These are phyloP conservation scores for Gambusia yucatana DNA, from an alignment of 2,797 vertebrate genomes.

Conservation along the genomic window DNA sequence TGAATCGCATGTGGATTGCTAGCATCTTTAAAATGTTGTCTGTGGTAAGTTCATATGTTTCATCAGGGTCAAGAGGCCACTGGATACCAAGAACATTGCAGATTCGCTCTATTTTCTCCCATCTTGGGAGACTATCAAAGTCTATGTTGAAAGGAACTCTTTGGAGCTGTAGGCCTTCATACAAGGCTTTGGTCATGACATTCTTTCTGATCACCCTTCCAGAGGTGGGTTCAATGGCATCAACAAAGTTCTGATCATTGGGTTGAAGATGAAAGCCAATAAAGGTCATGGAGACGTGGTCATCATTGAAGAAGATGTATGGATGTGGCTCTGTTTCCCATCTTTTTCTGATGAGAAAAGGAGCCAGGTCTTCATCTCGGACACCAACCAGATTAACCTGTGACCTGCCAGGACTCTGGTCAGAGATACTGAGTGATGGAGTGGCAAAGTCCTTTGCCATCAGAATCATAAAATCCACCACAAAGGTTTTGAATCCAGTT, in stretches of 20 bases:
- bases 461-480: constrained; percentile 95
- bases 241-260: constrained; percentile 68
- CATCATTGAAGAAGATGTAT: constrained; percentile 95
- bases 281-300: constrained; percentile 93
- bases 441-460: constrained; percentile 98
- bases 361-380: constrained; percentile 35
- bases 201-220: constrained; percentile 82
- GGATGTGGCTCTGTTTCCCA: constrained; percentile 97
- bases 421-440: constrained; percentile 90
- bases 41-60: constrained; percentile 93
- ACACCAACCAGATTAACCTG: constrained; percentile 32
- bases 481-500: constrained; percentile 92
- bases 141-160: constrained; percentile 90
- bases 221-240: constrained; percentile 85
- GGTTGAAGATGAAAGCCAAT: constrained; percentile 91
- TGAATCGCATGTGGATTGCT: constrained; percentile 96
- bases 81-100: constrained; percentile 89
- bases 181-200: constrained; percentile 85
- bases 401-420: constrained; percentile 87
- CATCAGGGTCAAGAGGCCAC: constrained; percentile 89
- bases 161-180: constrained; percentile 83
- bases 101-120: constrained; percentile 87
- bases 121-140: constrained; percentile 87
- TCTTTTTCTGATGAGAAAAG: constrained; percentile 84
- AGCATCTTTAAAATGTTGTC: constrained; percentile 96